phyloP scores from a whole-genome alignment of 2,888 invertebrate species.

The Lagria hirta region DNA sequence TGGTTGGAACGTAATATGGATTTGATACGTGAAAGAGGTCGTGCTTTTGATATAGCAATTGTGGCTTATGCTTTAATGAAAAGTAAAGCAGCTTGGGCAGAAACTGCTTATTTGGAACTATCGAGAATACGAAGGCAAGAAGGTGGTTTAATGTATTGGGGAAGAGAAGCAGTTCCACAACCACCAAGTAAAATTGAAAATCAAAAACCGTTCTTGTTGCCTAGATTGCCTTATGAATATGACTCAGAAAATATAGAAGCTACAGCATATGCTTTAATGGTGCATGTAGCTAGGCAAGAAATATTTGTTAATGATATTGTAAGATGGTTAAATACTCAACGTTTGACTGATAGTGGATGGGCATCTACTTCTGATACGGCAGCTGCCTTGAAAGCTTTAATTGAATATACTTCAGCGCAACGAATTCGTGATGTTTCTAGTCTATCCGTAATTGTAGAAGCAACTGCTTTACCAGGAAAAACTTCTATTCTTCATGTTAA shows the following conservation, averaged over 20 bases:
- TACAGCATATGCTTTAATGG: conserved; percentile 87
- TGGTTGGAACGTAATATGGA: conserved; percentile 85
- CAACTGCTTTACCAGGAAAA: conserved; percentile 74
- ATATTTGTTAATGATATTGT: conserved; percentile 81
- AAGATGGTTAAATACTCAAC: conserved; percentile 86
- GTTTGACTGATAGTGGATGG: conserved; percentile 78
- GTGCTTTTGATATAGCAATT: conserved; percentile 84
- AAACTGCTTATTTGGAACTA: conserved; percentile 77
- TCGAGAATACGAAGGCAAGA: conserved; percentile 66
- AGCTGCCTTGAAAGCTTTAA: conserved; percentile 83
- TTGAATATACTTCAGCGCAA: conserved; percentile 84
- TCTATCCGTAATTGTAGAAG: conserved; percentile 77
- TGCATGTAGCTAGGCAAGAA: conserved; percentile 85
- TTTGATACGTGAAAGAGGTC: conserved; percentile 68
- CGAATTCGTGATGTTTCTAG: conserved; percentile 80
- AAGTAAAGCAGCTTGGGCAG: conserved; percentile 82
- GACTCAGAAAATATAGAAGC: conserved; percentile 92
- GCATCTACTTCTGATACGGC: conserved; percentile 72
- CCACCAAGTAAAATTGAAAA: conserved; percentile 87
- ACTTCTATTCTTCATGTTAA: conserved; percentile 66
- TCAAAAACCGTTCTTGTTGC: conserved; percentile 86
- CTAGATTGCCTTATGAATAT: conserved; percentile 82
- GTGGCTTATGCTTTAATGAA: conserved; percentile 85
- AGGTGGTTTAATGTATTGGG: conserved; percentile 86
- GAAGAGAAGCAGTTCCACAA: conserved; percentile 72